phyloP scores from a whole-genome alignment of 2,797 vertebrate genomes.

The Acipenser ruthenus region DNA sequence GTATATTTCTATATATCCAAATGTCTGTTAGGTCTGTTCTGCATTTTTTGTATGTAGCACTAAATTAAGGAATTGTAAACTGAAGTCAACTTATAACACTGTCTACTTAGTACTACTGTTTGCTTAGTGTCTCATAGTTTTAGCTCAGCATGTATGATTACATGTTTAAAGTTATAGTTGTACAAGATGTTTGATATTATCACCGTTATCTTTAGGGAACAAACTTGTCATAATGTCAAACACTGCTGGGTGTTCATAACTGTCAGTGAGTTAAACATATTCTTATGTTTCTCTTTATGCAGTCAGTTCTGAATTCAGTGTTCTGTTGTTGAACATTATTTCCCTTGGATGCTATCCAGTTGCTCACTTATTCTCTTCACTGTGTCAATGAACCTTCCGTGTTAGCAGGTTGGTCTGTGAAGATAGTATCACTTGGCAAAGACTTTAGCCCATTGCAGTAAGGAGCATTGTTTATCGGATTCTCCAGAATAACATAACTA shows the following conservation, averaged over 20 bases:
- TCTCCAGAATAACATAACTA: background rate
- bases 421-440: slow-evolving; percentile 13
- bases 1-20: no score
- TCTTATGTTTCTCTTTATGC: background rate
- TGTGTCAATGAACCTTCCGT: slow-evolving; percentile 1
- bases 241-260: background rate
- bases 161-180: background rate
- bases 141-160: no score
- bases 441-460: slow-evolving; percentile 5
- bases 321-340: background rate
- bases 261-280: background rate
- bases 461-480: no score
- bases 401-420: slow-evolving; percentile 7
- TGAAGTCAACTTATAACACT: no score
- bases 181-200: background rate
- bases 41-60: no score
- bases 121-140: no score
- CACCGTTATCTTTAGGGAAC: no score
- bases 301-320: slow-evolving; percentile 1
- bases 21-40: no score
- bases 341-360: slow-evolving; percentile 9
- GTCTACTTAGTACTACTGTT: no score
- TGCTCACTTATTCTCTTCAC: slow-evolving; percentile 5
- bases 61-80: no score
- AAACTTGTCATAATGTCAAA: no score